Evolutionary conservation across 2,888 invertebrate genomes (phyloP), one percentile per base, ranked within the genome.

Genomic region (Harpalus rufipes): DNA sequence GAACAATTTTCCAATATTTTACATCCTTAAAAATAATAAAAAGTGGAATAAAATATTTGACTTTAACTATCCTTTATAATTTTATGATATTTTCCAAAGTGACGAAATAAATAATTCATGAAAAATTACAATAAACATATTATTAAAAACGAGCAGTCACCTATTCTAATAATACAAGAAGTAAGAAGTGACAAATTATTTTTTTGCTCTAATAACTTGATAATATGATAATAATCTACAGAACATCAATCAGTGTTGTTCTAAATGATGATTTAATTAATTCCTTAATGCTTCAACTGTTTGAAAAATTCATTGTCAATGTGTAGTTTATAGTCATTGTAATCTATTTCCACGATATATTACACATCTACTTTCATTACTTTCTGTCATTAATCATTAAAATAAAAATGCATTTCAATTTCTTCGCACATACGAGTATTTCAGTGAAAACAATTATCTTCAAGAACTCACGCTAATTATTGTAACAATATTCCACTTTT

Each of bases 331-430:
- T 32, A 32, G 32, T 32, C 32, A 32, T 12, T 51, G 44, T 51
- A 51, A 32, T 32, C 32, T 51, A 51, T 51, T 51, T 12, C 12
- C 44, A 51, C 12, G 44, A 51, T 12, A 51, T 51, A 51, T 51
- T 51, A 51, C 6, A 51, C 44, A 32, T 51, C 44, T 39, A 65
- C 68, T 68, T 68, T 68, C 39, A n/a, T 68, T 68, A 68, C 68
- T 68, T 68, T 68, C 68, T 68, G 68, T 32, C 25, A 39, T 68
- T 39, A 39, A 68, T 39, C 32, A 68, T 68, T 68, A 68, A 68
- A 68, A 68, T 68, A 68, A 39, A 68, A 68, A 68, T 68, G 68
- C 68, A 68, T 68, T 68, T 68, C 68, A 68, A 14, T 68, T 68
- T 68, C 68, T 68, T 68, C 68, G n/a, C 68, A 39, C 68, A 39